These are phyloP conservation scores for Pterocles burchelli DNA, from an alignment of 2,113 vertebrate species.

Conservation along the genomic window DNA sequence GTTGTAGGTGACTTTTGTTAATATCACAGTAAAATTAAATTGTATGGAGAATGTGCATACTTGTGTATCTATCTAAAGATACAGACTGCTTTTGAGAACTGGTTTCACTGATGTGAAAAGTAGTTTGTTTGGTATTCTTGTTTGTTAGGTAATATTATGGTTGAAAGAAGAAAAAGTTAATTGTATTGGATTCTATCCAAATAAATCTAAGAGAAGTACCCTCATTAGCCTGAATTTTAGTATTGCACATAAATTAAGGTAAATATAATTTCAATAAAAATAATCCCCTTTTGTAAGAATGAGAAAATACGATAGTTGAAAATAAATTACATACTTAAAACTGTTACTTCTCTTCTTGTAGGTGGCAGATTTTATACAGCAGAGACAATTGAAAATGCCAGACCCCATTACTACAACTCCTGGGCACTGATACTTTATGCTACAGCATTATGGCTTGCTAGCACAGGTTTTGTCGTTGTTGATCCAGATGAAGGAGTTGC, in stretches of 20 bases:
- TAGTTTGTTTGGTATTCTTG: neutral
- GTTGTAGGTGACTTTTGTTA: neutral
- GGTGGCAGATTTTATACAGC: constrained; percentile 91
- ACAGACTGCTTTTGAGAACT: neutral
- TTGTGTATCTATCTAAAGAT: neutral
- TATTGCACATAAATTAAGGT: neutral
- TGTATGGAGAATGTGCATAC: neutral
- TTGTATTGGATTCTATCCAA: neutral
- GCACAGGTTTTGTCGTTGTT: constrained; percentile 83
- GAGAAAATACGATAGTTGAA: neutral
- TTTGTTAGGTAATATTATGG: neutral
- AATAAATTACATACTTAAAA: neutral
- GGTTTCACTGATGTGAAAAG: neutral
- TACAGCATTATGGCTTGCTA: constrained; percentile 90
- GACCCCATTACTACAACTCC: constrained; percentile 83
- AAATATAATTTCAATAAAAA: neutral
- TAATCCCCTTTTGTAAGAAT: neutral
- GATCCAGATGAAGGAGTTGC: constrained; percentile 83
- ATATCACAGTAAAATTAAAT: neutral
- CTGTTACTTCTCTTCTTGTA: constrained; percentile 48
- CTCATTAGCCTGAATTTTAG: neutral
- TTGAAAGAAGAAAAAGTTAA: neutral
- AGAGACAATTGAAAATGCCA: constrained; percentile 85
- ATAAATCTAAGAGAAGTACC: neutral
- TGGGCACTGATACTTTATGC: constrained; percentile 93